These are phyloP conservation scores for Gnatocerus cornutus DNA, from an alignment of 2,888 invertebrate genomes.

Conservation along the genomic window DNA sequence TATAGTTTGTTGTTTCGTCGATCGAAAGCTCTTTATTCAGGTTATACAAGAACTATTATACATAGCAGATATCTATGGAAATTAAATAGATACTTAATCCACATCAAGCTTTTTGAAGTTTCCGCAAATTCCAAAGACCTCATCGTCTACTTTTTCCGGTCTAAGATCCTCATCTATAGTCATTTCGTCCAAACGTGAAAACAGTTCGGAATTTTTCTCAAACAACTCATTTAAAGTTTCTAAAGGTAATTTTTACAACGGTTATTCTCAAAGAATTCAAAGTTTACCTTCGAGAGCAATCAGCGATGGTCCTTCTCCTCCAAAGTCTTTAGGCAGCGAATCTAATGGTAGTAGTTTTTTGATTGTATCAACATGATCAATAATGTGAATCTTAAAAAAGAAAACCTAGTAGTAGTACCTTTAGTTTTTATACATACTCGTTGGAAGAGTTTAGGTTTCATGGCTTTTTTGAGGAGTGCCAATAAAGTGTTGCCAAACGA, in stretches of 20 bases:
- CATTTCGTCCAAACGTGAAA: constrained; percentile 51
- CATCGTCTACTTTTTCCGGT: constrained; percentile 51
- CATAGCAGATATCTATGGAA: no score
- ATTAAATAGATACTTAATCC: no score
- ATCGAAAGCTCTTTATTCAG: no score
- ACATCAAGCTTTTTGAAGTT: constrained; percentile 60
- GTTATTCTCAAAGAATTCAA: background rate
- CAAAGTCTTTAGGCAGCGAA: background rate
- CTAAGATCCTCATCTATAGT: constrained; percentile 56
- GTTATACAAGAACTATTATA: no score
- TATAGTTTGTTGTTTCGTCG: no score
- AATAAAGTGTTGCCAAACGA: background rate
- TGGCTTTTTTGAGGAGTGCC: background rate
- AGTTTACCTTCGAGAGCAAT: background rate
- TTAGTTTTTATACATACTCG: background rate
- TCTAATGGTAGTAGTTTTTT: background rate
- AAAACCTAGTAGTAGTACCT: background rate
- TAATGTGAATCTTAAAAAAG: background rate
- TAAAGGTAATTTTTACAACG: background rate
- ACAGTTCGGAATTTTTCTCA: constrained; percentile 49
- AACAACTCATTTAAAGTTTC: background rate
- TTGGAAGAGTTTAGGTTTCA: background rate
- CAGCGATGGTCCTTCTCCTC: background rate
- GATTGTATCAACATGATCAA: background rate
- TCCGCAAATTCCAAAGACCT: constrained; percentile 59